These are phyloP conservation scores for Kryptolebias ocellatus DNA, from an alignment of 2,797 vertebrate genomes.

Conservation along the genomic window DNA sequence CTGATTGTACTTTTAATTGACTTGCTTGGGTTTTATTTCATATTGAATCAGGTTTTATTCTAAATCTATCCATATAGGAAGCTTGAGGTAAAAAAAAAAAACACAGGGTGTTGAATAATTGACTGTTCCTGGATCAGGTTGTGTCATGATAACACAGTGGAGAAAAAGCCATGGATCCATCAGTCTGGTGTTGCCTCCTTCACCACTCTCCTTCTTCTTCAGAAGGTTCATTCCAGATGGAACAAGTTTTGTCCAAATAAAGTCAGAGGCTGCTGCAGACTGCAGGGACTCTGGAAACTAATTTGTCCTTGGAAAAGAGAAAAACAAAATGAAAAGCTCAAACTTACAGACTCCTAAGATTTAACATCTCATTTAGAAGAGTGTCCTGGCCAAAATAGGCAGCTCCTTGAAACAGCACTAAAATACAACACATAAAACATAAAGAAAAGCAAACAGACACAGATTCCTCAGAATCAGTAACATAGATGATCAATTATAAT, in stretches of 20 bases:
- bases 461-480: too few relatives aligned
- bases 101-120: constrained; percentile 72
- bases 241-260: constrained; percentile 37
- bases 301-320: constrained; percentile 1
- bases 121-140: constrained; percentile 67
- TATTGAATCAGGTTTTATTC: constrained; percentile 22
- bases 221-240: constrained; percentile 14
- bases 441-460: too few relatives aligned
- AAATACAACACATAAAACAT: too few relatives aligned
- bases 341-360: too few relatives aligned
- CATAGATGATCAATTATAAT: not conserved
- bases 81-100: constrained; percentile 49
- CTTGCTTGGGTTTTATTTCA: constrained; percentile 12
- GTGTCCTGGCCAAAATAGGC: too few relatives aligned
- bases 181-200: constrained; percentile 12
- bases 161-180: constrained; percentile 54
- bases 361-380: too few relatives aligned
- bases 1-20: not conserved
- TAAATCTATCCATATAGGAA: constrained; percentile 45
- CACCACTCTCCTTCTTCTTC: not conserved
- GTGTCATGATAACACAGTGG: constrained; percentile 42
- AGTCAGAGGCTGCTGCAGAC: constrained; percentile 21
- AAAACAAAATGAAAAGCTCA: constrained; percentile 20
- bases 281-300: constrained; percentile 4
- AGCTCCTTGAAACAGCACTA: too few relatives aligned